Evolutionary conservation across 2,797 vertebrate species (phyloP).

Genomic region (Sebastes goodei): DNA sequence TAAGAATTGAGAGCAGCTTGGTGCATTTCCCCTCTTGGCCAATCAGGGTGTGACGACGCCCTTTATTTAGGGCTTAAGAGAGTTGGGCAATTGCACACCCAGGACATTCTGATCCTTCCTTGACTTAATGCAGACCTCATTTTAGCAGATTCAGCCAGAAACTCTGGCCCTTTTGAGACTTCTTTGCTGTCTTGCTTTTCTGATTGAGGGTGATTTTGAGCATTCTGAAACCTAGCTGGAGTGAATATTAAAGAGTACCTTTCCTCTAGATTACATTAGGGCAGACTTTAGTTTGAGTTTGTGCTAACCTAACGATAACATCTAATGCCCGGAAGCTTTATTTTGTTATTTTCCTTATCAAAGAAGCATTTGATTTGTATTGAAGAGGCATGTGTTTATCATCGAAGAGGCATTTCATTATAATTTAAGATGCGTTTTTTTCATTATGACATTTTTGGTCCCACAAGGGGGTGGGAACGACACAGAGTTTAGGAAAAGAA

Average conservation of each 20-base stretch:
- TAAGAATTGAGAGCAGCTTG: not conserved
- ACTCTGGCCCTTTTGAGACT: too few relatives aligned
- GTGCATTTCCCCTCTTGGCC: not conserved
- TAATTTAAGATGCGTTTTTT: not conserved
- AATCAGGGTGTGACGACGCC: not conserved
- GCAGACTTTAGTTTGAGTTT: too few relatives aligned
- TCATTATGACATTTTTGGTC: not conserved
- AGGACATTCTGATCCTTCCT: not conserved
- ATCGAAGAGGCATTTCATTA: not conserved
- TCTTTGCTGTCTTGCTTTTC: too few relatives aligned
- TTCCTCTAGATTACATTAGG: too few relatives aligned
- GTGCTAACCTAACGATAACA: too few relatives aligned
- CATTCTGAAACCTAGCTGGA: too few relatives aligned
- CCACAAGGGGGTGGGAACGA: too few relatives aligned
- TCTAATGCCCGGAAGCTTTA: too few relatives aligned
- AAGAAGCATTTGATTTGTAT: not conserved
- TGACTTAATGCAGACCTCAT: not conserved
- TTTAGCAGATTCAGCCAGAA: too few relatives aligned
- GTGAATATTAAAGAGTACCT: too few relatives aligned
- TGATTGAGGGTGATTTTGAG: too few relatives aligned
- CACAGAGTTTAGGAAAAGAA: too few relatives aligned
- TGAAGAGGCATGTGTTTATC: not conserved
- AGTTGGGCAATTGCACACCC: not conserved
- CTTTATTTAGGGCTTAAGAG: not conserved
- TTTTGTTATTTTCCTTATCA: not conserved